Evolutionary conservation across 2,888 invertebrate species (phyloP), one percentile per base, ranked within the genome.

Genomic region (Diplolepis rosae): DNA sequence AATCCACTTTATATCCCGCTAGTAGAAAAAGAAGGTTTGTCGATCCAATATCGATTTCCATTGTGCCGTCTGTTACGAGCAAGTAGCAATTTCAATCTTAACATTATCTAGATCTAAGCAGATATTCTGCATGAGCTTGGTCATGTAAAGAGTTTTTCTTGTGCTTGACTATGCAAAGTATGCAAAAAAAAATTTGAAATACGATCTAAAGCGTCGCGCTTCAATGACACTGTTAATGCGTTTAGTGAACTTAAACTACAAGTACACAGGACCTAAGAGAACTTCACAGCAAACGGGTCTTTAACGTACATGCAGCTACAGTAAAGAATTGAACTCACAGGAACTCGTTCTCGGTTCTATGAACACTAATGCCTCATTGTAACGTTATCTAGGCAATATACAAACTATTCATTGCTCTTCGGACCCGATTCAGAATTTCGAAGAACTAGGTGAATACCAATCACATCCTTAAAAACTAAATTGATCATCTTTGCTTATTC

Each of bases 81-180:
- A 45, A 45, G 18, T 45, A 18, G 45, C 45, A 9, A 18, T 22
- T 45, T 22, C 18, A 45, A 45, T 45, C 45, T 45, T 45, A 45
- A 18, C 45, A 45, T 45, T 45, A 45, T 45, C 52, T 52, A 28
- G 52, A 52, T 52, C 52, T 28, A 2, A 27, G 28, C 27, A 52
- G 7, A 52, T 52, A 52, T 52, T 27, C 15, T 28, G 28, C 13
- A 52, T 13, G 6, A 7, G n/a, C 3, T 13, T 52, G n/a, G 13
- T n/a, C 7, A 15, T 45, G 15, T 45, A 6, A 6, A 2, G 42
- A 15, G 42, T 4, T 13, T n/a, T 51, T 51, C 22, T 5, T 27
- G 4, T 3, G 1, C 24, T 51, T 51, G 2, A 4, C 24, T 51
- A 51, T 51, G 51, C 51, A 51, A 13, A 24, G 27, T 6, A 51